Evolutionary conservation across 2,888 invertebrate species (phyloP), one percentile per base, ranked within the genome.

Genomic region (Oligia fasciuncula): DNA sequence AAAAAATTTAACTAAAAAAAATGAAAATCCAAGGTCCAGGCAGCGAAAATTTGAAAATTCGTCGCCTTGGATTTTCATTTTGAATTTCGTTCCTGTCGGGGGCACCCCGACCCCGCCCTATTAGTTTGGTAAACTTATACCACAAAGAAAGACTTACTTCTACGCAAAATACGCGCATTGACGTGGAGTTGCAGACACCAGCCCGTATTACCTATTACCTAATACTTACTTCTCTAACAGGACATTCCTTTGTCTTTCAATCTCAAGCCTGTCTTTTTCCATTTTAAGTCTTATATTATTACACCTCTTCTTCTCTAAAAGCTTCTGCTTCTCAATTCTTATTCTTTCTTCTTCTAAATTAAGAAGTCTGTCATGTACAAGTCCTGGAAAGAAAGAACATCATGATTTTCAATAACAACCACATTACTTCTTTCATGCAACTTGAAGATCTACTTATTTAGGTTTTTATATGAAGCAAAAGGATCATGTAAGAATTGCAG

Each of bases 211-310:
- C 40, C 40, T 40, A 40, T 40, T 40, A 40, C 40, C 40, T 40
- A 63, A 63, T 73, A 89, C 92, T 86, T 91, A 94, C 94, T 94
- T 94, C 86, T 94, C 94, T 79, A 94, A 88, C 79, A 94, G 87
- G 14, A 88, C 80, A 91, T 94, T 94, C 80, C 94, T 92, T 80
- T 94, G 94, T 79, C 90, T 93, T 88, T 94, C 94, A 83, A 94
- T 91, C 71, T 94, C 94, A 54, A 94, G 91, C 88, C 93, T 92
- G 72, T 94, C 94, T 85, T 91, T 94, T 84, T 94, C 94, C 73
- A 94, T 91, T 90, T 94, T 94, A 43, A 94, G 90, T 89, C 91
- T 93, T 84, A 94, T 92, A 90, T 94, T 94, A 82, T 94, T 94
- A 81, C 94, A 94, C 76, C 94, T 90, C 83, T 94, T 94, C 79